phyloP scores from a whole-genome alignment of 2,797 vertebrate genomes.

The Florisuga fusca region DNA sequence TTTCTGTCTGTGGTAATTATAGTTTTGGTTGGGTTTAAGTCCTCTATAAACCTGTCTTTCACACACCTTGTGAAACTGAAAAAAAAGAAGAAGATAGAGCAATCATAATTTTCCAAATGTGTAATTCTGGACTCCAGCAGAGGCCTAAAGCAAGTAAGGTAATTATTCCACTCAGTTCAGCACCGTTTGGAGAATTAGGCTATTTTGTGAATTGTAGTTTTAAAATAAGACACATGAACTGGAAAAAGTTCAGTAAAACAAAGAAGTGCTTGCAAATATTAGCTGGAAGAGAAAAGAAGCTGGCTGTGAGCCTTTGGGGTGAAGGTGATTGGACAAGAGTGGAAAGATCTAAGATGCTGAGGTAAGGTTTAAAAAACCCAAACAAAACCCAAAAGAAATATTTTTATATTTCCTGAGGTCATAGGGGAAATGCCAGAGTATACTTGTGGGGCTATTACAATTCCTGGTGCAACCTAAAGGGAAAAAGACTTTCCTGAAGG shows the following conservation, averaged over 20 bases:
- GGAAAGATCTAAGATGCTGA: not conserved
- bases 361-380: not conserved
- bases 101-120: constrained; percentile 68
- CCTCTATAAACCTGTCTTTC: constrained; percentile 48
- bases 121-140: constrained; percentile 65
- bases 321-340: not conserved
- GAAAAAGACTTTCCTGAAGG: not conserved
- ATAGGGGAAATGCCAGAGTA: not conserved
- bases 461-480: not conserved
- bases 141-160: constrained; percentile 57
- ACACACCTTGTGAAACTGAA: not conserved
- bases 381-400: not conserved
- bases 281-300: not conserved
- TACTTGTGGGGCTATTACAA: not conserved
- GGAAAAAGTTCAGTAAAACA: constrained; percentile 55
- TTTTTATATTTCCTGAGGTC: not conserved
- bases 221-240: constrained; percentile 59
- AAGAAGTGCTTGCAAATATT: constrained; percentile 4
- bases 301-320: not conserved
- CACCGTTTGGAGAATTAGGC: constrained; percentile 59
- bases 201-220: constrained; percentile 58
- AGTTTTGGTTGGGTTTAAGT: constrained; percentile 39
- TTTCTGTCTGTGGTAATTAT: constrained; percentile 29
- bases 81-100: constrained; percentile 21
- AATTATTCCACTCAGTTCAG: constrained; percentile 73